Evolutionary conservation across 2,113 vertebrate species (phyloP).

Genomic region (Tetraodon nigroviridis): DNA sequence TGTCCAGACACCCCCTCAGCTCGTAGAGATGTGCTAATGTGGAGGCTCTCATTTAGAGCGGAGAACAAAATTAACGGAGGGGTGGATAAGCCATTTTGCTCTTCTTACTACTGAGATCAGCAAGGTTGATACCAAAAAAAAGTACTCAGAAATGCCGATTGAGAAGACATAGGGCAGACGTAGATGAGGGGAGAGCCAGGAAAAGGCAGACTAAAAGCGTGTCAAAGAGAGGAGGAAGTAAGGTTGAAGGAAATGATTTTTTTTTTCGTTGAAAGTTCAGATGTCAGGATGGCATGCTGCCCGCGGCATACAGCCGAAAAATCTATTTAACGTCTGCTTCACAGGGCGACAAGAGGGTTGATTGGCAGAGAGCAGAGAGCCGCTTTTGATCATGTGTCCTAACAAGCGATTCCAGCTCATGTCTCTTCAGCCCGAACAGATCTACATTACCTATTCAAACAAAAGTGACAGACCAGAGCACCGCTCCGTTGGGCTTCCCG

Average conservation of each 20-base stretch:
- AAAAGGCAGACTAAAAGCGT: background rate
- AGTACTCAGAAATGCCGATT: background rate
- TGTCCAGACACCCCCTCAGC: constrained; percentile 19
- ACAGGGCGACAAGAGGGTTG: constrained; percentile 89
- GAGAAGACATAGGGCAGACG: constrained; percentile 18
- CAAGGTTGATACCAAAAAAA: constrained; percentile 46
- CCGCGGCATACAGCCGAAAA: constrained; percentile 80
- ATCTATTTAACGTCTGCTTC: constrained; percentile 94
- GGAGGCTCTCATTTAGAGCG: constrained; percentile 61
- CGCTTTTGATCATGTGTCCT: constrained; percentile 97
- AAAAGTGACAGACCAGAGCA: constrained; percentile 91
- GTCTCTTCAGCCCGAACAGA: constrained; percentile 88
- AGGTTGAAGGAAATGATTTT: constrained; percentile 66
- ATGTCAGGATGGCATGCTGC: constrained; percentile 89
- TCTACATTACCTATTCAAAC: constrained; percentile 97
- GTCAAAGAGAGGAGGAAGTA: constrained; percentile 24
- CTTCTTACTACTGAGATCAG: constrained; percentile 43
- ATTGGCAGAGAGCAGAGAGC: constrained; percentile 93
- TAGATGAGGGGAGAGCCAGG: constrained; percentile 12
- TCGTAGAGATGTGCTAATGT: constrained; percentile 38
- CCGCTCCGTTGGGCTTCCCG: constrained; percentile 81
- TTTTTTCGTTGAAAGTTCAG: constrained; percentile 83
- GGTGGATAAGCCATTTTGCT: constrained; percentile 39
- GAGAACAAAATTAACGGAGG: constrained; percentile 60
- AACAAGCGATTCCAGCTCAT: constrained; percentile 97